Conservation (phyloP, 1,140 invertebrate genomes). For the Diachasmimorpha longicaudata region DNA sequence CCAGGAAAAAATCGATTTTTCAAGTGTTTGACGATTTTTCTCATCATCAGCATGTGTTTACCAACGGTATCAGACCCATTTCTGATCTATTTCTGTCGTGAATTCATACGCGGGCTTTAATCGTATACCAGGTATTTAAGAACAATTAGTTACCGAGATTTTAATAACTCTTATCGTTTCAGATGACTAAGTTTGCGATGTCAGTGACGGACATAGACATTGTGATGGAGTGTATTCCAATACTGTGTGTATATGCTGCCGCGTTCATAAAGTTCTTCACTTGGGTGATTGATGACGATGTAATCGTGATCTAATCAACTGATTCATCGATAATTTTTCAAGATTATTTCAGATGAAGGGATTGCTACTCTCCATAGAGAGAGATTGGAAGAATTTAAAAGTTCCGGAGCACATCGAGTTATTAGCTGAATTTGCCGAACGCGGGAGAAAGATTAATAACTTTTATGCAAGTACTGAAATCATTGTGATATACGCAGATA, state of each 20-base stretch:
- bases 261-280: slow-evolving; percentile 9
- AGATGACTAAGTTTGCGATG: slow-evolving; percentile 19
- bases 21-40: not conserved
- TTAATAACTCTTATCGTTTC: not conserved
- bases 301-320: not conserved
- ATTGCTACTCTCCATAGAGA: not conserved
- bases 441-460: not conserved
- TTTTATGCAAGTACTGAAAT: slow-evolving; percentile 14
- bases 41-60: not conserved
- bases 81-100: too few relatives aligned
- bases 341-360: not conserved
- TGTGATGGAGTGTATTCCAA: slow-evolving; percentile 19
- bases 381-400: slow-evolving; percentile 10
- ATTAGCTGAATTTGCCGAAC: slow-evolving; percentile 7
- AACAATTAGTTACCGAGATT: not conserved
- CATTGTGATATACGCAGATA: too few relatives aligned
- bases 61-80: not conserved
- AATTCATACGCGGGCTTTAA: too few relatives aligned
- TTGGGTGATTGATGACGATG: not conserved
- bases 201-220: slow-evolving; percentile 4
- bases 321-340: not conserved
- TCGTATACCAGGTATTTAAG: too few relatives aligned
- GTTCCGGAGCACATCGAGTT: not conserved
- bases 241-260: slow-evolving; percentile 5
- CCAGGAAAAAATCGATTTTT: not conserved